Evolutionary conservation across 2,888 invertebrate species (phyloP).

Genomic region (Schizaphis graminum): DNA sequence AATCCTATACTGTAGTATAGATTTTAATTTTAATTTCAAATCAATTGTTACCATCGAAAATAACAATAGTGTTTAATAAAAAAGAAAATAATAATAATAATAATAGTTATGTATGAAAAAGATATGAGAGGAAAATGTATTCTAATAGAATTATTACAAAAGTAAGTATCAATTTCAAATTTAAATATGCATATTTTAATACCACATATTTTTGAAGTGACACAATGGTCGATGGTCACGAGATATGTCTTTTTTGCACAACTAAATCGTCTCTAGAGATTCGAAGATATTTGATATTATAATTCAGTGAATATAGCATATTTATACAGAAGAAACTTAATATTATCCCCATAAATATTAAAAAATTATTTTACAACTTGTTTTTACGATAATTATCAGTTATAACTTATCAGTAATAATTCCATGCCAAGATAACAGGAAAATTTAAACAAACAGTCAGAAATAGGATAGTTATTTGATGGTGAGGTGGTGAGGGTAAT

Average conservation of each 20-base stretch:
- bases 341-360: neutral
- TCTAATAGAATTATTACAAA: neutral
- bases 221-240: neutral
- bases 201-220: neutral
- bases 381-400: neutral
- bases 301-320: neutral
- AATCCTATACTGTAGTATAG: too few species aligned
- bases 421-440: neutral
- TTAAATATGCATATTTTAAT: neutral
- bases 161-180: neutral
- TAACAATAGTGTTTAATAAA: neutral
- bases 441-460: neutral
- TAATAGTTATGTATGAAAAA: neutral
- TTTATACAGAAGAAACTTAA: neutral
- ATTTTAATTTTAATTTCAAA: neutral
- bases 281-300: conserved; percentile 32
- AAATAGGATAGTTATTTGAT: neutral
- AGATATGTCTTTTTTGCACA: neutral
- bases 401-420: neutral
- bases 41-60: neutral
- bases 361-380: neutral
- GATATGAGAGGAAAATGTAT: neutral
- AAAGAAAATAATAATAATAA: too few species aligned
- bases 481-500: neutral
- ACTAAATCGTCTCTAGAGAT: conserved; percentile 16